These are phyloP conservation scores for Pogonomyrmex californicus DNA, from an alignment of 1,140 invertebrate species.

Conservation along the genomic window DNA sequence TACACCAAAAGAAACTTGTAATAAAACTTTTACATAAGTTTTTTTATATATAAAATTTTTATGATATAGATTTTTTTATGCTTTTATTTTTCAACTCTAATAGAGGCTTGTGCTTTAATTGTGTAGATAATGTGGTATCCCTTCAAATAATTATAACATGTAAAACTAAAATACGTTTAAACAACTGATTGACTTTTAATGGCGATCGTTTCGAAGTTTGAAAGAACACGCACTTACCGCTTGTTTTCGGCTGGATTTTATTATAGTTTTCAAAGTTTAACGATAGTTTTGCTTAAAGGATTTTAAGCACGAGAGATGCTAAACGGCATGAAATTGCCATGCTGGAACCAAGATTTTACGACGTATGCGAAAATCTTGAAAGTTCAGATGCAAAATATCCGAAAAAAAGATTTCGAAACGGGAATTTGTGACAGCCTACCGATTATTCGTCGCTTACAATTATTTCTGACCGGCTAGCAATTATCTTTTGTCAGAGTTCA, in stretches of 20 bases:
- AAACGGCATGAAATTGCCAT: not conserved
- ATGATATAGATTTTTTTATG: not conserved
- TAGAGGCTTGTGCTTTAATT: not conserved
- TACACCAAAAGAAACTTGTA: not conserved
- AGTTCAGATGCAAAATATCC: not conserved
- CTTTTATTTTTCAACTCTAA: not conserved
- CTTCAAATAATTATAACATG: slow-evolving; percentile 5
- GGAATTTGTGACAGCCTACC: not conserved
- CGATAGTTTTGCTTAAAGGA: slow-evolving; percentile 27
- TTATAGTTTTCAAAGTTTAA: slow-evolving; percentile 40
- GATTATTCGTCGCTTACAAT: slow-evolving; percentile 11
- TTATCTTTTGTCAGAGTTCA: slow-evolving; percentile 7
- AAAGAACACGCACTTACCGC: slow-evolving; percentile 9
- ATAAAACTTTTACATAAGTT: not conserved
- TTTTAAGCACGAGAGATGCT: not conserved
- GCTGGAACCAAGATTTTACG: slow-evolving; percentile 10
- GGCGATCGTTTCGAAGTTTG: slow-evolving; percentile 17
- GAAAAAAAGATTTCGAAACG: not conserved
- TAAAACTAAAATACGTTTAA: slow-evolving; percentile 1
- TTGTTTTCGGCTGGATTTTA: slow-evolving; percentile 12
- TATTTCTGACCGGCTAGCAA: not conserved
- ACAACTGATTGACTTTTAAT: slow-evolving; percentile 12
- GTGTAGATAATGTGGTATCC: not conserved
- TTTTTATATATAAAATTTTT: not conserved
- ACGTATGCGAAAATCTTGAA: not conserved